Percentiles rank a stretch among this genome's conserved stretches.
Conservation (phyloP, 2,797 vertebrate species). For the Thamnophis elegans region DNA sequence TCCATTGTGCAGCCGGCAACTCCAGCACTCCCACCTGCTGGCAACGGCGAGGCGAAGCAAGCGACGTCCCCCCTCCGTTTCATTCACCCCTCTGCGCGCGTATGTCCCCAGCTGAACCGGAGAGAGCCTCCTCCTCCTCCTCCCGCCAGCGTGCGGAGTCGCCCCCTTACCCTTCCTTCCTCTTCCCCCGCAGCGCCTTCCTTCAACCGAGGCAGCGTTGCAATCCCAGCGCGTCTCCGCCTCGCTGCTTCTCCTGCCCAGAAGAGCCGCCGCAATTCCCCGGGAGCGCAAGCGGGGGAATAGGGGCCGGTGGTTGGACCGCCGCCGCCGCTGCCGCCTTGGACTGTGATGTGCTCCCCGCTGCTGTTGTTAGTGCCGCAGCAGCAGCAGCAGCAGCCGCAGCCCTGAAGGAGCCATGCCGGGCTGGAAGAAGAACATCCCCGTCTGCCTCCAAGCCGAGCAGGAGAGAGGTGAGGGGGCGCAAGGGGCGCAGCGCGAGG, state of each 20-base stretch:
- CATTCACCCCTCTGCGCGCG: conserved; percentile 29
- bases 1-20: conserved; percentile 50
- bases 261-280: conserved; percentile 14
- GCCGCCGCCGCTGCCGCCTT: conserved; percentile 19
- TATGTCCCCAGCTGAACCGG: conserved; percentile 50
- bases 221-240: background rate
- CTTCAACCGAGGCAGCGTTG: background rate
- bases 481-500: conserved; percentile 20
- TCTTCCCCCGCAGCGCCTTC: background rate
- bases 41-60: conserved; percentile 49
- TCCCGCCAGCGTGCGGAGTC: conserved; percentile 36
- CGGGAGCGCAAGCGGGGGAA: conserved; percentile 19
- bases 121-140: conserved; percentile 5
- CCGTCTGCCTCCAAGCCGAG: conserved; percentile 94
- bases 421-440: conserved; percentile 98
- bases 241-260: background rate
- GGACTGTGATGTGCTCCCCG: conserved; percentile 46
- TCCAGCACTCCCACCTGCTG: conserved; percentile 68
- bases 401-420: conserved; percentile 81
- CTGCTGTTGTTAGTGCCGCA: background rate
- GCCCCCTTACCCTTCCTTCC: conserved; percentile 8
- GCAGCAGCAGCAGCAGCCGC: conserved; percentile 1
- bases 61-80: conserved; percentile 3
- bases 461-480: conserved; percentile 85
- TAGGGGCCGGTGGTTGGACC: background rate